Percentiles rank a stretch among this genome's conserved stretches.
These are phyloP conservation scores for Rhadinocentrus ornatus DNA, from an alignment of 2,797 vertebrate genomes.

Conservation along the genomic window DNA sequence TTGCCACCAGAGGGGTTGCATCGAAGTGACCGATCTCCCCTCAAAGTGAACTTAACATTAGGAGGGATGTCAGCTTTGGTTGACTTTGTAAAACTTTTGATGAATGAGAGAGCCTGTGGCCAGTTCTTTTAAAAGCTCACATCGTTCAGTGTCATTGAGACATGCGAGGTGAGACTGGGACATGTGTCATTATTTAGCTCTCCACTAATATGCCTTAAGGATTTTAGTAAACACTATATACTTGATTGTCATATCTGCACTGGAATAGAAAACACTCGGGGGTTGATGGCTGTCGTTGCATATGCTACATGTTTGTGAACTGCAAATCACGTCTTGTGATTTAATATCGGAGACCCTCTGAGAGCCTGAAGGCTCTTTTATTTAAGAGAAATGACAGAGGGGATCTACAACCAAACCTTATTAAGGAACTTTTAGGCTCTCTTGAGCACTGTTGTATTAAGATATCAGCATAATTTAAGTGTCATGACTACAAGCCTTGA, in stretches of 20 bases:
- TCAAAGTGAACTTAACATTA: conserved; percentile 14
- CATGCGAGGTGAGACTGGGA: conserved; percentile 11
- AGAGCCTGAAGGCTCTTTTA: background rate
- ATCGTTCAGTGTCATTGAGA: conserved; percentile 42
- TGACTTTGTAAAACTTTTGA: conserved; percentile 72
- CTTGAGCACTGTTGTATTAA: background rate
- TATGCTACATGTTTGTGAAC: conserved; percentile 7
- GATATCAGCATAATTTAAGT: background rate
- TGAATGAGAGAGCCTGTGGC: conserved; percentile 39
- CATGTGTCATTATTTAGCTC: conserved; percentile 12
- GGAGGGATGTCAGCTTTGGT: conserved; percentile 18
- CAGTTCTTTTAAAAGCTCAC: conserved; percentile 31
- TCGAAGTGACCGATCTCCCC: conserved; percentile 52
- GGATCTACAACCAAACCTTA: background rate
- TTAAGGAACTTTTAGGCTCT: background rate
- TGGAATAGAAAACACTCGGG: background rate
- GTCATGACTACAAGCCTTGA: background rate
- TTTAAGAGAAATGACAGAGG: conserved; percentile 10
- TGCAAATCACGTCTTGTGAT: conserved; percentile 15
- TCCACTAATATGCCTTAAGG: background rate
- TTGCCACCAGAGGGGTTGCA: conserved; percentile 35
- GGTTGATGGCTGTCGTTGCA: conserved; percentile 15
- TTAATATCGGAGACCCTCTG: conserved; percentile 9
- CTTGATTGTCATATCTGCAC: background rate
- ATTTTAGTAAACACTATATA: background rate